Evolutionary conservation across 2,888 invertebrate genomes (phyloP), one percentile per base, ranked within the genome.

Genomic region (Drosophila gaucha): DNA sequence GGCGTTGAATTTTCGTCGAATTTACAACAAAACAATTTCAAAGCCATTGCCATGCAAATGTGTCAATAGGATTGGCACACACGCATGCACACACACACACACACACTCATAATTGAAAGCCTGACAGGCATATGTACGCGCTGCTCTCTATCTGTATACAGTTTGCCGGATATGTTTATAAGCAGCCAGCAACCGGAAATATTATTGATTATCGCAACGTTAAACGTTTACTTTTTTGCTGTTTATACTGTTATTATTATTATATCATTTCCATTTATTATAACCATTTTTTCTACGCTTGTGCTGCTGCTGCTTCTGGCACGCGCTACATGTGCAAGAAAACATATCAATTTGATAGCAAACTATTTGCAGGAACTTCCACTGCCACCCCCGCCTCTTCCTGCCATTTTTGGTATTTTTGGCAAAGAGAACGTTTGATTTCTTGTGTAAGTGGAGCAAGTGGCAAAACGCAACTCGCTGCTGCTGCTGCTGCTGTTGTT

Each of bases 201-300:
- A 73, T 73, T 84, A 87, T 87, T 87, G 84, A 84, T 84, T 84
- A 84, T 84, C 74, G 76, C 55, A 65, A 76, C 56, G 71, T 58
- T 78, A 79, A 71, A 54, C 65, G 58, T 62, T 69, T 65, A 66
- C 51, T 47, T 68, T 36, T 20, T 66, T 47, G 16, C 43, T 59
- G 10, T 49, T 41, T 52, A 60, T 64, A 56, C 58, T 58, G 38
- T 57, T 69, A 60, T 57, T 60, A 60, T 60, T 60, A 57, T 78
- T 67, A 69, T 67, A 83, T 64, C 59, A 68, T 70, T 68, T 65
- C 67, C 73, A 72, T 74, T 77, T 79, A 70, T 56, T 74, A 65
- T 38, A 43, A 43, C 24, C 47, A 26, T 14, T 36, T 9, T 47
- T 36, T 18, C 18, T 20, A 28, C 5, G 6, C 14, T 12, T 10